Evolutionary conservation across 1,140 invertebrate species (phyloP), one percentile per base, ranked within the genome.

Genomic region (Agraylea sexmaculata): DNA sequence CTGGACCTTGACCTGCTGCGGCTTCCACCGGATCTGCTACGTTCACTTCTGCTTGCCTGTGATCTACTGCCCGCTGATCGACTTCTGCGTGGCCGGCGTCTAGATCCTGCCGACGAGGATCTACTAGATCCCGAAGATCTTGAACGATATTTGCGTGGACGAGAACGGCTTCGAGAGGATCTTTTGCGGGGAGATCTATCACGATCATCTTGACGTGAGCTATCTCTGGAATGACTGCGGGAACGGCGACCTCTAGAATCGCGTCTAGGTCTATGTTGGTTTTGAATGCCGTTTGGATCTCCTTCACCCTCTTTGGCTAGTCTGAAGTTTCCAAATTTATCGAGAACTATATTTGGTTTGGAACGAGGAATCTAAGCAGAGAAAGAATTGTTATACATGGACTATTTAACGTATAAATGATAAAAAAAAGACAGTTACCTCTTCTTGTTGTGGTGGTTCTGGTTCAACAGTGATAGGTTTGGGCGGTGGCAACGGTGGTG

Each of bases 241-340:
- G 3, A 72, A 42, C 4, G 34, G 20, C 42, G 32, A n/a, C 53
- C 51, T 21, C 66, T 71, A 16, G 19, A 68, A 52, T 7, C 55
- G 51, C 47, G 63, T 11, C 63, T 56, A 13, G 64, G 73, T 42
- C 70, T 68, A 4, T 67, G 65, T 4, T 64, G 62, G 10, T 56
- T 61, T 16, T 64, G 61, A n/a, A 55, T 51, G 31, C 59, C 56
- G 12, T 59, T 58, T 20, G 60, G 59, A 34, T 17, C 58, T 68
- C 58, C 44, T 57, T 73, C 60, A 50, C 62, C 58, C 21, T 71
- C 68, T 51, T 70, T 52, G 13, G 70, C 60, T 32, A 77, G 49
- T 0, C 74, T 67, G 56, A 78, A 70, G 37, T 74, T 70, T 2
- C 77, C 77, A 48, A 80, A 75, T 57, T 78, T 78, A 55, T 79